Base-by-base conservation (phyloP, 2,113 vertebrate species). In the Odontesthes bonariensis region DNA sequence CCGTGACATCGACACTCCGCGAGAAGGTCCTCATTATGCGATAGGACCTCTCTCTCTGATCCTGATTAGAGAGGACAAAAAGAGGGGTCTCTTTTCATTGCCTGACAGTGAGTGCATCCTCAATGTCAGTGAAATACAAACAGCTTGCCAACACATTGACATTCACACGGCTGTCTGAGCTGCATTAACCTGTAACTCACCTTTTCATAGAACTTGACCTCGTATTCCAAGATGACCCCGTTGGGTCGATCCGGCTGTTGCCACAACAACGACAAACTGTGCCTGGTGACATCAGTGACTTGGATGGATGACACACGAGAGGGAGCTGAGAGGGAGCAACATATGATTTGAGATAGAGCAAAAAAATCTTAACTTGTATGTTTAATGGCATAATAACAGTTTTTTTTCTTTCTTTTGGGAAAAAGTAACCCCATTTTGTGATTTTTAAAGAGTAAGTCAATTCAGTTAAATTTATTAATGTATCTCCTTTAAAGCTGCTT, bases 161-260 rank as follows among this genome's bases (percentile, higher is more conserved):
- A 80, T 86, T 72, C 74, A 60, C 78, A 62, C 61, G 58, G 55
- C 46, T 38, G 61, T 31, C 59, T 9, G 35, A 52, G 79, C 77
- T 63, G 69, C 56, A 75, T 75, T 90, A 89, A 88, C 80, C 87
- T 77, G 57, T 38, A 0, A 2, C 91, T 94, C 95, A 99, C 98
- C 97, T 99, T 99, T 88, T 99, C 97, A 46, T 99, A 99, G 91
- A 98, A 99, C 83, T 99, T 99, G 94, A 99, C 96, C 94, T 99
- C 98, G 19, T 99, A 99, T 71, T 99, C 98, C 85, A 99, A 89
- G 90, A 99, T 99, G 69, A 99, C 97, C 60, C 98, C 98, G 13
- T 99, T 99, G 77, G 97, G 97, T 60, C 96, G 94, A 90, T 98
- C 96, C 1, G 98, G 98, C 88, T 98, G 97, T 91, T 96, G 93